Base-by-base conservation (phyloP, 2,888 invertebrate genomes). In the Agrilus biguttatus region DNA sequence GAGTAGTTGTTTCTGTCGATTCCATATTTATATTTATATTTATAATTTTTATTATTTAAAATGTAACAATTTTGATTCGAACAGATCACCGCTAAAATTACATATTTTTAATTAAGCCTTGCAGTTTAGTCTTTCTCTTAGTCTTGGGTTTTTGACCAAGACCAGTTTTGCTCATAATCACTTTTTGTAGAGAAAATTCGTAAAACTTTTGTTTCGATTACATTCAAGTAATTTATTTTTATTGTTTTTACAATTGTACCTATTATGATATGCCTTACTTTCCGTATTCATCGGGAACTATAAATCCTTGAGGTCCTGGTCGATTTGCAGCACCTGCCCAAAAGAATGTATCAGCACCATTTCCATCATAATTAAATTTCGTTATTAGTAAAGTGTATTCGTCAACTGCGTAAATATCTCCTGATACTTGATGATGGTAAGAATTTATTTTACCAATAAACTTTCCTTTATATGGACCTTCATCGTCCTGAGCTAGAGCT, bases 361-460 rank as follows among this genome's bases (percentile, higher is more conserved):
- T 84, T 35, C 91, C 92, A 61, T 92, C 91, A 54, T 92, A 92
- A 61, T 79, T 87, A 60, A 92, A 91, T 49, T 79, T 77, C 14
- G 80, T 79, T 46, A 92, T 62, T 8, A 90, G 67, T 41, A 92
- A 67, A 0, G 88, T 90, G 62, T 75, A 83, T 55, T 87, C 84
- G 59, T 92, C 85, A 2, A 91, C 86, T 1, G 90, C 90, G 63
- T 86, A 90, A 44, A 92, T 81, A 52, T 87, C 84, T 5, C 91
- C 91, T 1, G 84, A 78, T 0, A 91, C 89, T 74, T 87, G 89
- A 62, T 92, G 90, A 64, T 91, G 89, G 60, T 90, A 91, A 0
- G 90, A 83, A 66, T 90, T 90, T 37, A 92, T 67, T 66, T 84
- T 85, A 6, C 90, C 90, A 44, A 92, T 69, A 53, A 77, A 78